phyloP scores from a whole-genome alignment of 2,797 vertebrate genomes.

The Gobio occitaniae region DNA sequence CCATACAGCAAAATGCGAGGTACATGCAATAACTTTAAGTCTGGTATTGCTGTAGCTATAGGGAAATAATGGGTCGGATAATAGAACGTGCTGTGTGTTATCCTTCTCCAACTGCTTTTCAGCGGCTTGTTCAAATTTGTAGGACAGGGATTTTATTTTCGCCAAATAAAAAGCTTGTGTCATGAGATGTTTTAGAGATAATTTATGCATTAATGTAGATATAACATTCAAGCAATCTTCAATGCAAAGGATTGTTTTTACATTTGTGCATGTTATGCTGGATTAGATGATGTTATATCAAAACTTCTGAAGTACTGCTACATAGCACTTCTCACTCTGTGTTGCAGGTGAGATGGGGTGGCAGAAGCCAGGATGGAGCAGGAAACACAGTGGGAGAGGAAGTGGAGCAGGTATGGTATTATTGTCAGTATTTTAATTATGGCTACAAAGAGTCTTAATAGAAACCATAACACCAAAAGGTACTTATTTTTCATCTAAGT shows the following conservation, averaged over 20 bases:
- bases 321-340: background rate
- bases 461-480: constrained; percentile 8
- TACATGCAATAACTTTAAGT: constrained; percentile 9
- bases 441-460: constrained; percentile 7
- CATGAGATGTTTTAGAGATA: background rate
- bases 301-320: background rate
- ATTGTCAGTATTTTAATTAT: background rate
- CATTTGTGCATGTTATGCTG: background rate
- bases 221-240: constrained; percentile 7
- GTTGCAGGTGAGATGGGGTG: constrained; percentile 32
- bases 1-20: constrained; percentile 34
- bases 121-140: background rate
- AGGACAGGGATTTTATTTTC: background rate
- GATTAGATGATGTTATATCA: constrained; percentile 7
- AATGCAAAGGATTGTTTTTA: constrained; percentile 1
- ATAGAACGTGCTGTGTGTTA: background rate
- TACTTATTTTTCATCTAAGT: background rate
- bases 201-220: constrained; percentile 3
- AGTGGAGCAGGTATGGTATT: background rate
- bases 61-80: background rate
- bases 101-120: background rate
- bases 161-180: background rate
- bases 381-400: constrained; percentile 17
- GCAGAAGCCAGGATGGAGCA: constrained; percentile 43
- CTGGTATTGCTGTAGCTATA: background rate